Conservation (phyloP, 2,888 invertebrate genomes). For the Stenodera caucasica region DNA sequence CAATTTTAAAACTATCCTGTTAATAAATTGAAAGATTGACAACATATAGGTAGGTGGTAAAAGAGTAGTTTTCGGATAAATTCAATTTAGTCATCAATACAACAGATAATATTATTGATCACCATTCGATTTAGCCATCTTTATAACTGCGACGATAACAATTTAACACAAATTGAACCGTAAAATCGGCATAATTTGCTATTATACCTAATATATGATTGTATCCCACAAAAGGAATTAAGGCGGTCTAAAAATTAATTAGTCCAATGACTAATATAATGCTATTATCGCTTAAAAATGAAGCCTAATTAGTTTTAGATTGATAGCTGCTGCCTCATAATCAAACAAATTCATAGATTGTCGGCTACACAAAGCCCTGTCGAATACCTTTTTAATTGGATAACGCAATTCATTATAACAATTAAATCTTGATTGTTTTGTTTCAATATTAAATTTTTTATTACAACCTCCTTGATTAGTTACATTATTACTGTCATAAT, state of each 20-base stretch:
- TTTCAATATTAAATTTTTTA: constrained; percentile 11
- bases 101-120: constrained; percentile 40
- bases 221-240: neutral
- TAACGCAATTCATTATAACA: constrained; percentile 22
- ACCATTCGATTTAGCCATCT: constrained; percentile 41
- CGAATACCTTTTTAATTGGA: constrained; percentile 32
- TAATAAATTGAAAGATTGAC: too few relatives aligned
- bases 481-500: constrained; percentile 9
- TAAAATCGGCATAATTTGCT: constrained; percentile 31
- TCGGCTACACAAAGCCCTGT: constrained; percentile 29
- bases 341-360: constrained; percentile 31
- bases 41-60: too few relatives aligned
- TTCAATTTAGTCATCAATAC: constrained; percentile 47
- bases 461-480: constrained; percentile 11
- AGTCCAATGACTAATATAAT: too few relatives aligned
- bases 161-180: constrained; percentile 42
- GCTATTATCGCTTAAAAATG: constrained; percentile 32
- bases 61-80: too few relatives aligned
- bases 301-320: constrained; percentile 42
- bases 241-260: constrained; percentile 30
- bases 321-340: constrained; percentile 36
- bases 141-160: constrained; percentile 43
- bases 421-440: constrained; percentile 16
- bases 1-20: too few relatives aligned
- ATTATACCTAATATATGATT: neutral